phyloP scores from a whole-genome alignment of 2,888 invertebrate species.

The Thymelicus lineola region DNA sequence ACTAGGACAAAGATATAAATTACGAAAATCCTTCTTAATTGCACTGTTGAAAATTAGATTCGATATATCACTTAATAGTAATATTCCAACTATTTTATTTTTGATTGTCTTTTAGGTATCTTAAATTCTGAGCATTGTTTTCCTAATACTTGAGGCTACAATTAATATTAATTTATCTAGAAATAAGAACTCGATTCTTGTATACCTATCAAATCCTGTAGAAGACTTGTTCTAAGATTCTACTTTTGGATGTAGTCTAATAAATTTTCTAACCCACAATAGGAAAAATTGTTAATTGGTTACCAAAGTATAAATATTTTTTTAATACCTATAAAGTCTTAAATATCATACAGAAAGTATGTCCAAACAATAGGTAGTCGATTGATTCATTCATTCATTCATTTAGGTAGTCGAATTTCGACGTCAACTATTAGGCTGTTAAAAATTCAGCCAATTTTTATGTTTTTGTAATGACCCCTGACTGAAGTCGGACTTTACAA shows the following conservation, averaged over 20 bases:
- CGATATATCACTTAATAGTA: not conserved
- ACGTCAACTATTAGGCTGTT: no score
- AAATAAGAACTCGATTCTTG: not conserved
- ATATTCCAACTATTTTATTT: not conserved
- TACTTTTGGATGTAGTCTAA: not conserved
- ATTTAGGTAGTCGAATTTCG: no score
- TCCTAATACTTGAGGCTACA: not conserved
- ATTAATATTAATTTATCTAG: not conserved
- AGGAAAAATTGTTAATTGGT: no score
- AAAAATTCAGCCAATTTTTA: no score
- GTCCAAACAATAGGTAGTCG: no score
- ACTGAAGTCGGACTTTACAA: no score
- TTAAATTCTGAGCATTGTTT: not conserved
- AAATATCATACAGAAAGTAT: no score
- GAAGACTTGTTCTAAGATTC: not conserved
- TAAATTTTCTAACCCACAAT: not conserved
- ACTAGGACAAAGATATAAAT: not conserved
- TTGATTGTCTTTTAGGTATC: not conserved
- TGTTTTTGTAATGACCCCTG: no score
- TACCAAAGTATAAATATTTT: no score
- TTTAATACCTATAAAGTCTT: no score
- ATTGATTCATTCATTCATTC: no score
- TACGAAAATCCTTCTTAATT: not conserved
- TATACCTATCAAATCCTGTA: not conserved
- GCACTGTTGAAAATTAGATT: constrained; percentile 26